phyloP scores from a whole-genome alignment of 2,888 invertebrate genomes.

The Acleris sparsana region DNA sequence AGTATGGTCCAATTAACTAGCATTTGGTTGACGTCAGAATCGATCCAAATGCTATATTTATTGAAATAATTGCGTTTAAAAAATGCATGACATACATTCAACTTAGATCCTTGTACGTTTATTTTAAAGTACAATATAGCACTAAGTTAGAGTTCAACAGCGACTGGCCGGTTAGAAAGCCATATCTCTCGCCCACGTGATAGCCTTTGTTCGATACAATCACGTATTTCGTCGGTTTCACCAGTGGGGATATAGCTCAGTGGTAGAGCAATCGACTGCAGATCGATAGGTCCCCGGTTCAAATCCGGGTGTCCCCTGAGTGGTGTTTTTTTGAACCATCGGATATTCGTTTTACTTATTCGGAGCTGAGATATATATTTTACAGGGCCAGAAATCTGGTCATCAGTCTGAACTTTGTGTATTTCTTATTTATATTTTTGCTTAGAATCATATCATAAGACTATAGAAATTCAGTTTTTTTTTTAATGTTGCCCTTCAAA shows the following conservation, averaged over 20 bases:
- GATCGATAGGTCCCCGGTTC: constrained; percentile 82
- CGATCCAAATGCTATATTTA: neutral
- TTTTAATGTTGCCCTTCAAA: no score
- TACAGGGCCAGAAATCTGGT: no score
- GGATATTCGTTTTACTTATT: no score
- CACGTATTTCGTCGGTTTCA: neutral
- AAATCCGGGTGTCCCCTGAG: constrained; percentile 45
- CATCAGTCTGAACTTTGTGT: no score
- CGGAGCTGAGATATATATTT: no score
- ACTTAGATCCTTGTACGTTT: constrained; percentile 1
- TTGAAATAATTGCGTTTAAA: neutral
- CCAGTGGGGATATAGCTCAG: constrained; percentile 72
- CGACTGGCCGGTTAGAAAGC: constrained; percentile 19
- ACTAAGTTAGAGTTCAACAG: constrained; percentile 8
- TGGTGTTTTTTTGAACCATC: constrained; percentile 1
- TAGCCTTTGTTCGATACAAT: constrained; percentile 26
- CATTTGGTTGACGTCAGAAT: no score
- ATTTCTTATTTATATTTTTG: no score
- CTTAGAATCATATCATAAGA: no score
- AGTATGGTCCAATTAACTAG: no score
- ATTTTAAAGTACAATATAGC: neutral
- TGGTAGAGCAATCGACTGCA: constrained; percentile 83
- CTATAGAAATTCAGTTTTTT: no score
- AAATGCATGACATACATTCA: constrained; percentile 5
- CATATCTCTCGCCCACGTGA: constrained; percentile 30